These are phyloP conservation scores for Centropus unirufus DNA, from an alignment of 2,113 vertebrate species.

Conservation along the genomic window DNA sequence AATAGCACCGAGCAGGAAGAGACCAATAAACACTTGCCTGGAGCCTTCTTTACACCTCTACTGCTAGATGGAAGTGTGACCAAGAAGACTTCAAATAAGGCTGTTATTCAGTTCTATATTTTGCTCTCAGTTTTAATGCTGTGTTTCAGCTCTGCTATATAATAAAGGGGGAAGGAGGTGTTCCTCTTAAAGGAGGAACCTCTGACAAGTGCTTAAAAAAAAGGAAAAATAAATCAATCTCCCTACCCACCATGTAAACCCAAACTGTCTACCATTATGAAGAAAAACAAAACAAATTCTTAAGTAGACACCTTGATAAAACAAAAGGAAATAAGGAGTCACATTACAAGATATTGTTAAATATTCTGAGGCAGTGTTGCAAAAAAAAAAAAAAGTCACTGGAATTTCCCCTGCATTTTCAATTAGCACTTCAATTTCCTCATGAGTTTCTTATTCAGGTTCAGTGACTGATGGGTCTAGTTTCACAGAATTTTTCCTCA, in stretches of 20 bases:
- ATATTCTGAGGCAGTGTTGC: not conserved
- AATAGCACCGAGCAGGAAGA: not conserved
- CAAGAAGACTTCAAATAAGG: not conserved
- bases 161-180: not conserved
- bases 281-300: not conserved
- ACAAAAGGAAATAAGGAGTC: not conserved
- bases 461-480: not conserved
- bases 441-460: not conserved
- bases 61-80: not conserved
- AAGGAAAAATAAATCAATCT: not conserved
- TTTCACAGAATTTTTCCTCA: not conserved
- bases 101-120: not conserved
- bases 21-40: not conserved
- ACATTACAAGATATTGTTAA: not conserved
- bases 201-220: not conserved
- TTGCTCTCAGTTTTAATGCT: not conserved
- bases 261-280: not conserved
- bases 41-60: not conserved
- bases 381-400: not conserved
- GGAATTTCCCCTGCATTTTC: not conserved
- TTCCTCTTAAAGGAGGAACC: not conserved
- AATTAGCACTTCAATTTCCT: not conserved
- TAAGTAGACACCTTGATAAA: not conserved
- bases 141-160: not conserved
- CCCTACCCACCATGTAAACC: no score